A percentile compares a stretch with the other conserved stretches of the same genome.
These are phyloP conservation scores for Operophtera brumata DNA, from an alignment of 2,888 invertebrate genomes.

Conservation along the genomic window DNA sequence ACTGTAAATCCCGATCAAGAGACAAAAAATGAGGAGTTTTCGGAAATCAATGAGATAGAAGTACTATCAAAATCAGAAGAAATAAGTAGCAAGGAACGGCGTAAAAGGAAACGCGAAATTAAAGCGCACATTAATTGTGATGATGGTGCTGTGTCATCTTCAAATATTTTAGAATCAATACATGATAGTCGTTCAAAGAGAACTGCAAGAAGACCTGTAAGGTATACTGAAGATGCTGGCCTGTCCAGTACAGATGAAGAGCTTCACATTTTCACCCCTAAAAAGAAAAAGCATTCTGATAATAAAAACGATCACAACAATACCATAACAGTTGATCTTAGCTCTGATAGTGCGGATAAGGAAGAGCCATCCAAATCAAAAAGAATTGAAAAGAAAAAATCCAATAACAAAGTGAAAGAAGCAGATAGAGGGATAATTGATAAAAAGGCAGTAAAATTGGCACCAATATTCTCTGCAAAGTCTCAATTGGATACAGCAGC, in stretches of 20 bases:
- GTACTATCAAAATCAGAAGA: conserved; percentile 16
- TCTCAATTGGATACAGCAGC: conserved; percentile 79
- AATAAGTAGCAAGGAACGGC: conserved; percentile 17
- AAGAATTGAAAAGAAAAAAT: conserved; percentile 10
- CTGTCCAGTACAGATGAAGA: conserved; percentile 69
- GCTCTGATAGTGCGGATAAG: conserved; percentile 16
- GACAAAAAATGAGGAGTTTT: neutral
- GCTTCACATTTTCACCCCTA: conserved; percentile 67
- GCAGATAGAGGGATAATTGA: conserved; percentile 12
- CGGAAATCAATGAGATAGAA: neutral
- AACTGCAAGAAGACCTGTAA: conserved; percentile 61
- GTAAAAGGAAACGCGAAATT: conserved; percentile 26
- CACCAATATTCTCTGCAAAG: conserved; percentile 86
- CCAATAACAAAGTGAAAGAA: conserved; percentile 15
- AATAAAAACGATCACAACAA: conserved; percentile 16
- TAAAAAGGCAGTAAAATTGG: conserved; percentile 73
- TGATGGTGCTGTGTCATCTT: conserved; percentile 16
- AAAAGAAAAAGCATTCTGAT: conserved; percentile 48
- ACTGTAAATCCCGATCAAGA: conserved; percentile 1
- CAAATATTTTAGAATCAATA: conserved; percentile 14
- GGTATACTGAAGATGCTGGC: conserved; percentile 58
- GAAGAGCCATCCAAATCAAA: neutral
- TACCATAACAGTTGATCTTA: conserved; percentile 19
- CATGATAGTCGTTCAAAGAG: conserved; percentile 58
- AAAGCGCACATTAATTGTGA: conserved; percentile 13